Percentiles rank a stretch among this genome's conserved stretches.
phyloP scores from a whole-genome alignment of 2,888 invertebrate species.

The Tachina lurida region DNA sequence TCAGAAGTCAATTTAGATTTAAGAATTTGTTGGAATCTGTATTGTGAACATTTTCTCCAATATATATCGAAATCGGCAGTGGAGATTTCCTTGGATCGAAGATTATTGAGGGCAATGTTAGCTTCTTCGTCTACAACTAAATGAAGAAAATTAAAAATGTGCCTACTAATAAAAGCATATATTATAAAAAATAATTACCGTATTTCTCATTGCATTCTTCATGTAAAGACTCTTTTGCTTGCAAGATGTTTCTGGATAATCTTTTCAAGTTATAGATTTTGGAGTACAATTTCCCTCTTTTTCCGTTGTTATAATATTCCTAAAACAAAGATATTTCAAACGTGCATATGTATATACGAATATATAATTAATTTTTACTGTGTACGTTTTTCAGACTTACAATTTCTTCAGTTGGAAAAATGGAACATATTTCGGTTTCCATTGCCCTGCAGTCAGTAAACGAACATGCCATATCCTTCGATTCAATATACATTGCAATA shows the following conservation, averaged over 20 bases:
- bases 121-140: conserved; percentile 15
- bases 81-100: background rate
- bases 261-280: conserved; percentile 16
- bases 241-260: background rate
- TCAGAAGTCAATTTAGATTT: background rate
- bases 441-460: conserved; percentile 1
- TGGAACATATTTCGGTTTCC: conserved; percentile 17
- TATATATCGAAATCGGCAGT: conserved; percentile 22
- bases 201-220: background rate
- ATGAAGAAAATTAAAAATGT: background rate
- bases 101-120: background rate
- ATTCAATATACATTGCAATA: conserved; percentile 13
- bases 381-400: background rate
- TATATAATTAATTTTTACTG: too few relatives aligned
- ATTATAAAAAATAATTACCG: background rate
- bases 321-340: conserved; percentile 4
- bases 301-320: conserved; percentile 23
- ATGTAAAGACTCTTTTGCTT: background rate
- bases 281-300: conserved; percentile 22
- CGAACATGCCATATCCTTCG: background rate
- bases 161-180: too few relatives aligned
- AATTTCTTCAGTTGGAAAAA: conserved; percentile 24
- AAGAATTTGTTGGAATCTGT: conserved; percentile 27
- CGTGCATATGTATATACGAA: too few relatives aligned
- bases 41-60: conserved; percentile 10